Percentiles rank a stretch among this genome's conserved stretches.
Evolutionary conservation across 1,140 invertebrate species (phyloP).

Genomic region (Portunus trituberculatus): DNA sequence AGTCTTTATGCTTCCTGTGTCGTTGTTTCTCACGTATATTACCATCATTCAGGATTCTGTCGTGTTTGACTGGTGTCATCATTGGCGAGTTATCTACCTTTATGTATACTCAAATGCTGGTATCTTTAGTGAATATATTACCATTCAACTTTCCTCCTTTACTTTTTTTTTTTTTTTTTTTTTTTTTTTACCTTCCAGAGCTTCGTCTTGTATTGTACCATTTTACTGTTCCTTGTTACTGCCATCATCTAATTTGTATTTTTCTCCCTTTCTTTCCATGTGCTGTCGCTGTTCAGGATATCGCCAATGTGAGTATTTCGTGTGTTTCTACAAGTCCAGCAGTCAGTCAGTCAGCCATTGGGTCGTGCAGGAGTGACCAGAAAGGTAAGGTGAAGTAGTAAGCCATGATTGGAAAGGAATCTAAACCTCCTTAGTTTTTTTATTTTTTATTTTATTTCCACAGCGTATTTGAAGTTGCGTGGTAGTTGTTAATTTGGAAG

Average conservation of each 20-base stretch:
- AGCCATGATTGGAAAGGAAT: not conserved
- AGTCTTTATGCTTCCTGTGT: too few species aligned
- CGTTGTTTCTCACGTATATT: too few species aligned
- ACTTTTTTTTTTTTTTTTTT: not conserved
- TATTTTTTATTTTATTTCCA: not conserved
- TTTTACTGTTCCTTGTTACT: not conserved
- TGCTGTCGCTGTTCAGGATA: conserved; percentile 44
- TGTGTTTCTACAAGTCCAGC: not conserved
- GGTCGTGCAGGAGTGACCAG: not conserved
- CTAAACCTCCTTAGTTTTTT: not conserved
- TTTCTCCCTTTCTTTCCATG: conserved; percentile 15
- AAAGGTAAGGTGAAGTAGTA: not conserved
- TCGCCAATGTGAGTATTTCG: conserved; percentile 47
- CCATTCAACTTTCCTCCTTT: too few species aligned
- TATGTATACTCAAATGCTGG: too few species aligned
- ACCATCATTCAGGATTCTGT: too few species aligned
- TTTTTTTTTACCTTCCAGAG: not conserved
- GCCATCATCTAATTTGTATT: not conserved
- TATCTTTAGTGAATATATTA: too few species aligned
- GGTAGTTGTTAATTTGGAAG: not conserved
- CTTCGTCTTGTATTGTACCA: not conserved
- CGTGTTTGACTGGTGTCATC: too few species aligned
- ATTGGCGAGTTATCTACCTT: too few species aligned
- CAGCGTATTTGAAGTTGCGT: not conserved
- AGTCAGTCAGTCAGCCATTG: not conserved